These are phyloP conservation scores for Semotilus atromaculatus DNA, from an alignment of 2,797 vertebrate genomes.

Conservation along the genomic window DNA sequence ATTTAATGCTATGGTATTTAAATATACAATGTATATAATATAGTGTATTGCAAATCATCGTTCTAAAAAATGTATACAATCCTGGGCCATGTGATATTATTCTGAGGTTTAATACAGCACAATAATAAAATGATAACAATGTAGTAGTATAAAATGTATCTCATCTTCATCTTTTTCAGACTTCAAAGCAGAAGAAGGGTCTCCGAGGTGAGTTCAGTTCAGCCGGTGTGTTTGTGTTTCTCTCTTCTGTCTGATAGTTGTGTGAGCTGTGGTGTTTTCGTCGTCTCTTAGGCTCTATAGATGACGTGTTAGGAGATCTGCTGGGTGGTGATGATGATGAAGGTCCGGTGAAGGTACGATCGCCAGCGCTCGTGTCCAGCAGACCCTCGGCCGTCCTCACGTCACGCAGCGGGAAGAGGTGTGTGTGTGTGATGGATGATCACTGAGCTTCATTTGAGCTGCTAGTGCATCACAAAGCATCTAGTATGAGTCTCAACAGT, in stretches of 20 bases:
- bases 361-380: slow-evolving; percentile 23
- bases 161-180: slow-evolving; percentile 66
- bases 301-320: slow-evolving; percentile 80
- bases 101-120: too few relatives aligned
- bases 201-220: slow-evolving; percentile 74
- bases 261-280: background rate
- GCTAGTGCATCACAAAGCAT: background rate
- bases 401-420: slow-evolving; percentile 62
- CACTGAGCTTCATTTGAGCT: background rate
- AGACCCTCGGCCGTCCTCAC: slow-evolving; percentile 31
- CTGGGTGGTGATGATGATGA: slow-evolving; percentile 68
- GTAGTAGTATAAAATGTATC: background rate
- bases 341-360: slow-evolving; percentile 42
- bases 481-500: background rate
- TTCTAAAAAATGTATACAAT: background rate
- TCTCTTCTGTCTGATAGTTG: background rate
- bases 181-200: slow-evolving; percentile 74
- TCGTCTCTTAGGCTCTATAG: slow-evolving; percentile 70
- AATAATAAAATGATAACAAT: too few relatives aligned
- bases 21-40: background rate
- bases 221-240: background rate
- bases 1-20: background rate
- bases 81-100: background rate
- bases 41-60: background rate
- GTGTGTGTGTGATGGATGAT: background rate